Evolutionary conservation across 1,140 invertebrate genomes (phyloP), one percentile per base, ranked within the genome.

Genomic region (Leptoteleia sp.): DNA sequence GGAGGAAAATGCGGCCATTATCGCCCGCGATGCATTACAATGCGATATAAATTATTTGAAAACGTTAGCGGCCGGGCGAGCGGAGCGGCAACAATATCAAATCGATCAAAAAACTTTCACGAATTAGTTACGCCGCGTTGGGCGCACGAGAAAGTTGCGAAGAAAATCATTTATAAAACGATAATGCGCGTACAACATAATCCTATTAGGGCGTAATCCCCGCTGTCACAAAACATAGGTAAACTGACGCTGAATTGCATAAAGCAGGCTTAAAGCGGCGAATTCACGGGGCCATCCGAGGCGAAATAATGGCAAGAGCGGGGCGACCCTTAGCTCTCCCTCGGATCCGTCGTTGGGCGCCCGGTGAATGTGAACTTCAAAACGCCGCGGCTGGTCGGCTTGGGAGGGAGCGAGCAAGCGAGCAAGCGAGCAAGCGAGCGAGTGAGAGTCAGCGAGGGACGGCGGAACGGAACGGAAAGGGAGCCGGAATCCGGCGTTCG

Each of bases 351-450:
- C 76, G 71, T 76, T 70, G 57, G 61, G 59, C 52, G 64, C n/a
- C n/a, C 45, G 76, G 71, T 71, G 54, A 71, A 67, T 76, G 72
- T 76, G 71, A 80, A 76, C 65, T 80, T 76, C 45, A 71, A 80
- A 80, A 76, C 72, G 37, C 29, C 47, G 50, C 31, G n/a, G n/a
- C n/a, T n/a, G n/a, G n/a, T n/a, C n/a, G n/a, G n/a, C n/a, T n/a
- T n/a, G n/a, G n/a, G n/a, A n/a, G n/a, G n/a, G n/a, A n/a, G n/a
- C n/a, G n/a, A n/a, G n/a, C n/a, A n/a, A 50, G 65, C 57, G 45
- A 43, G 55, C 45, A 65, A 50, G 38, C 61, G 64, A 73, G 5
- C 42, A 47, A 48, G 45, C 50, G 59, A 22, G 33, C 48, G 68
- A n/a, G n/a, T n/a, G n/a, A n/a, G n/a, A n/a, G n/a, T n/a, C n/a